Evolutionary conservation across 1,140 invertebrate genomes (phyloP).

Genomic region (Drosophila kepulauana): DNA sequence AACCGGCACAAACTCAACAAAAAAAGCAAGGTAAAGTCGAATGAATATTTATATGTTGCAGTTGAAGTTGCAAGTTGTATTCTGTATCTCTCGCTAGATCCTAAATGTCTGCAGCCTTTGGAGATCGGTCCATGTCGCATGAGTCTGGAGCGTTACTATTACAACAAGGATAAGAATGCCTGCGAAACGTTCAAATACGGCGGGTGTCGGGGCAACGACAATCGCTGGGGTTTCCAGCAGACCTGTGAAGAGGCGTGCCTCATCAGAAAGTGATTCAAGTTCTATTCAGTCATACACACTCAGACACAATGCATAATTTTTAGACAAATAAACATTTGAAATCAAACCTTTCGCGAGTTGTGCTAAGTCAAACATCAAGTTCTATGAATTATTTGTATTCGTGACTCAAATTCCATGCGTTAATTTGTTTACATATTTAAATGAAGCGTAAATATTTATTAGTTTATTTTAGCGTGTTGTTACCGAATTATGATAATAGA

Average conservation of each 20-base stretch:
- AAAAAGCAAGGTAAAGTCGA: conserved; percentile 22
- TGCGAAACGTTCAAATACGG: conserved; percentile 90
- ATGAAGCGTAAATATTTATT: background rate
- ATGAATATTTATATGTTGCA: background rate
- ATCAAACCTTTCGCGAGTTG: background rate
- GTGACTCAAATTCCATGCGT: background rate
- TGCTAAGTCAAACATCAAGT: background rate
- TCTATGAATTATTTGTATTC: conserved; percentile 1
- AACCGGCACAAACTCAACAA: background rate
- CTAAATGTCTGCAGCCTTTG: conserved; percentile 72
- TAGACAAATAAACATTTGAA: conserved; percentile 18
- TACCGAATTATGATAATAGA: background rate
- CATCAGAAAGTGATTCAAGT: conserved; percentile 41
- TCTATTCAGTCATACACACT: background rate
- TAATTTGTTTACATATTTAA: background rate
- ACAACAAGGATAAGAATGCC: conserved; percentile 68
- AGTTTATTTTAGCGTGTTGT: background rate
- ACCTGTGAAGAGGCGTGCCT: conserved; percentile 89
- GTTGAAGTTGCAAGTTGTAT: background rate
- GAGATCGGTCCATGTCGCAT: conserved; percentile 78
- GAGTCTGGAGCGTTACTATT: conserved; percentile 75
- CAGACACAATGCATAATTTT: background rate
- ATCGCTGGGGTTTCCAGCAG: conserved; percentile 89
- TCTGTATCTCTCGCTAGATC: conserved; percentile 43
- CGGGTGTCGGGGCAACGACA: conserved; percentile 92